These are phyloP conservation scores for Harpagoxenus sublaevis DNA, from an alignment of 2,888 invertebrate species.

Conservation along the genomic window DNA sequence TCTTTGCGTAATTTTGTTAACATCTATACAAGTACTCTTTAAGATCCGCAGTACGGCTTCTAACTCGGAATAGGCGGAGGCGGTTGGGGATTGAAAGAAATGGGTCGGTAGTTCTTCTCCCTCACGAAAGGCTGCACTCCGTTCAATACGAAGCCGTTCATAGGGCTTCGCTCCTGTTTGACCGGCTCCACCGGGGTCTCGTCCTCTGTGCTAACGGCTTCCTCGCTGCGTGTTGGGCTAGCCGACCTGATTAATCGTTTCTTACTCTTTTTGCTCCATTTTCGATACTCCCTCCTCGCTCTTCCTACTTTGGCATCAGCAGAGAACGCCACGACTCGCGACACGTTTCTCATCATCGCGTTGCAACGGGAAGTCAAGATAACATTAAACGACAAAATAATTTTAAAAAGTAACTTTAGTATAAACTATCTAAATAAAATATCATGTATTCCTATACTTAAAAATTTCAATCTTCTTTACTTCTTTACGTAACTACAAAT, in stretches of 20 bases:
- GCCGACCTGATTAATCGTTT: slow-evolving; percentile 80
- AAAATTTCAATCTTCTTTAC: not conserved
- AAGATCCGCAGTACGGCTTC: slow-evolving; percentile 23
- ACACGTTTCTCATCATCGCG: not conserved
- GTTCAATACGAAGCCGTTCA: slow-evolving; percentile 78
- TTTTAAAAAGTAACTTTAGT: not conserved
- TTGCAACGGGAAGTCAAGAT: not conserved
- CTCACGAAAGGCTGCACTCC: slow-evolving; percentile 84
- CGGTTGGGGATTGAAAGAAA: slow-evolving; percentile 85
- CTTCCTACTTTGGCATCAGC: slow-evolving; percentile 51
- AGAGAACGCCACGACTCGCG: slow-evolving; percentile 38
- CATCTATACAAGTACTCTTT: not conserved
- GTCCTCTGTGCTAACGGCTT: slow-evolving; percentile 77
- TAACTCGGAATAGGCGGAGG: slow-evolving; percentile 73
- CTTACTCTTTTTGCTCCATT: slow-evolving; percentile 67
- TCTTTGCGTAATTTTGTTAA: slow-evolving; percentile 1
- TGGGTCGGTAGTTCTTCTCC: slow-evolving; percentile 86
- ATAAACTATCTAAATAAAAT: not conserved
- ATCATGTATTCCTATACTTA: not conserved
- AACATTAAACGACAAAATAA: not conserved
- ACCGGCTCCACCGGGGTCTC: slow-evolving; percentile 78
- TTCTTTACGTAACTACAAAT: not conserved
- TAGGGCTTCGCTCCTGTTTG: slow-evolving; percentile 74
- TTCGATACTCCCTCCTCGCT: slow-evolving; percentile 8
- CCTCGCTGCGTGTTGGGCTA: slow-evolving; percentile 80